Conservation (phyloP, 2,888 invertebrate species). For the Andrena dorsata region DNA sequence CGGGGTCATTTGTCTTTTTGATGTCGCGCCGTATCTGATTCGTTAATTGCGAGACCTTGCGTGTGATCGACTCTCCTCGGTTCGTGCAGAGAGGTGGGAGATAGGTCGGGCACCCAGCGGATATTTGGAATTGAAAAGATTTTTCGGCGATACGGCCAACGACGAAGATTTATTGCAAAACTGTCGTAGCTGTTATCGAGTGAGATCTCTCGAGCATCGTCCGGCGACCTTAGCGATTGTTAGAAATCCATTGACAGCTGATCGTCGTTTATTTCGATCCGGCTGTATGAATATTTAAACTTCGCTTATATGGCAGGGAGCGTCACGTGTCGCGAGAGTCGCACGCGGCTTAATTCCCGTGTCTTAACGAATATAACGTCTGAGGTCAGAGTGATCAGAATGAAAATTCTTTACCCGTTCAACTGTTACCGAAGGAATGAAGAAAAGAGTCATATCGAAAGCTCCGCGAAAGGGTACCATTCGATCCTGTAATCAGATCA, state of each 20-base stretch:
- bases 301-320: background rate
- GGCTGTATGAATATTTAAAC: background rate
- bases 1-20: conserved; percentile 78
- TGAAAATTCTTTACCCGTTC: background rate
- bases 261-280: conserved; percentile 1
- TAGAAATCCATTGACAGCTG: conserved; percentile 30
- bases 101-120: conserved; percentile 44
- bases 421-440: background rate
- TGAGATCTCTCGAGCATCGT: conserved; percentile 38
- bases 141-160: conserved; percentile 54
- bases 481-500: conserved; percentile 32
- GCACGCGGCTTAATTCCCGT: background rate
- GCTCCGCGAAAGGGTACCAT: background rate
- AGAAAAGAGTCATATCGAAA: background rate
- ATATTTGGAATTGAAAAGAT: conserved; percentile 63
- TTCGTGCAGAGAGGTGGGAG: conserved; percentile 37
- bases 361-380: background rate
- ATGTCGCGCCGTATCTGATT: conserved; percentile 79
- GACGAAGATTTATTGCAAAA: conserved; percentile 60
- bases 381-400: background rate
- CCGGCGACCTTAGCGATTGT: conserved; percentile 28
- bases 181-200: conserved; percentile 49
- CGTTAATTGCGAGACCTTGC: conserved; percentile 78
- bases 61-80: conserved; percentile 72
- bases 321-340: background rate